Evolutionary conservation across 2,888 invertebrate genomes (phyloP).

Genomic region (Cephus nigrinus): DNA sequence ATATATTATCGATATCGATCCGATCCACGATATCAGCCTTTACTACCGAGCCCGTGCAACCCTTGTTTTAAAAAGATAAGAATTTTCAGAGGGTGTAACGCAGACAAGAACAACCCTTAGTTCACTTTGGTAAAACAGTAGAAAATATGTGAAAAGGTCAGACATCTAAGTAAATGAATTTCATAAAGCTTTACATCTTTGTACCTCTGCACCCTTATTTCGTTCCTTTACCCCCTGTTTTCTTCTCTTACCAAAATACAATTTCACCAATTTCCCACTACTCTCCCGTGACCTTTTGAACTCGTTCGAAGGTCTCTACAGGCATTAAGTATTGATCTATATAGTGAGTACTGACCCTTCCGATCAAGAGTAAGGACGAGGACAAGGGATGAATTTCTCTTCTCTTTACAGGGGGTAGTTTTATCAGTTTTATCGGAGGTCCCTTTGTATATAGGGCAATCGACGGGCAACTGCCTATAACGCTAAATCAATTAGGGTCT

Average conservation of each 20-base stretch:
- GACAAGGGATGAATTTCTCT: neutral
- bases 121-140: neutral
- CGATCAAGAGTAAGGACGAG: neutral
- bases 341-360: neutral
- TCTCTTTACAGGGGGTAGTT: neutral
- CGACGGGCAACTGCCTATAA: neutral
- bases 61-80: neutral
- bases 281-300: neutral
- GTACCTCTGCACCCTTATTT: neutral
- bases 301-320: neutral
- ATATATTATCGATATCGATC: neutral
- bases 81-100: neutral
- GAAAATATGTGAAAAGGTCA: neutral
- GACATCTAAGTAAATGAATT: neutral
- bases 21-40: neutral
- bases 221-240: neutral
- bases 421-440: neutral
- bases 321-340: neutral
- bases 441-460: neutral
- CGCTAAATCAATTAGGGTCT: conserved; percentile 22
- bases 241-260: neutral
- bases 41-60: neutral
- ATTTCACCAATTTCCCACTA: neutral
- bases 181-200: neutral
- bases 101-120: neutral